Percentiles rank a stretch among this genome's conserved stretches.
Conservation (phyloP, 2,113 vertebrate species). For the Lonchura striata region DNA sequence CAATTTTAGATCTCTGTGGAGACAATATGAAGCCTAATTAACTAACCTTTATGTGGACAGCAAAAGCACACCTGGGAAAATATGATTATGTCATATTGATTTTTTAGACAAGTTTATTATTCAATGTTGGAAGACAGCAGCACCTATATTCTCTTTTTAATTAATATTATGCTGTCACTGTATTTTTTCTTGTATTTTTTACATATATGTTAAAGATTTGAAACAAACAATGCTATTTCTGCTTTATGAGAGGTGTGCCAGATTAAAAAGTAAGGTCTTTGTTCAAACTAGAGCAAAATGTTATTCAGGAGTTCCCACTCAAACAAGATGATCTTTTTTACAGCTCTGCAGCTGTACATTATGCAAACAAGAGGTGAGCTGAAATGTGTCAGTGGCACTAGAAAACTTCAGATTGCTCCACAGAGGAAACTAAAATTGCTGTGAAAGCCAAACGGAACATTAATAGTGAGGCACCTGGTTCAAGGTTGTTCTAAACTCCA, state of each 20-base stretch:
- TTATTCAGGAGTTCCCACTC: not conserved
- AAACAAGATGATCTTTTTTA: not conserved
- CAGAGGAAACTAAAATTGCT: slow-evolving; percentile 60
- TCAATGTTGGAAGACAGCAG: not conserved
- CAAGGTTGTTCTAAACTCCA: not conserved
- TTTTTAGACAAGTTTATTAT: not conserved
- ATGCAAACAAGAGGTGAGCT: not conserved
- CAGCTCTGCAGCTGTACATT: not conserved
- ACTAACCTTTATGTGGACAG: slow-evolving; percentile 24
- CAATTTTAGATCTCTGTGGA: slow-evolving; percentile 97
- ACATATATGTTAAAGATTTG: not conserved
- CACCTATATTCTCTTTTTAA: not conserved
- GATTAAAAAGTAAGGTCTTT: not conserved
- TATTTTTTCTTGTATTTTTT: not conserved
- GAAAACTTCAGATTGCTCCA: slow-evolving; percentile 60
- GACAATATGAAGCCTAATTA: slow-evolving; percentile 51
- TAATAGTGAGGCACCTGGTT: not conserved
- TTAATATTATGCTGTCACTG: not conserved
- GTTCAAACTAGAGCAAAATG: not conserved
- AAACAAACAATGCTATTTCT: not conserved
- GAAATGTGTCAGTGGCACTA: not conserved
- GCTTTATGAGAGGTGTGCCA: slow-evolving; percentile 6
- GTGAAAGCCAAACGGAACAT: slow-evolving; percentile 35
- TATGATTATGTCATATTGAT: not conserved
- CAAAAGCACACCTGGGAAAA: slow-evolving; percentile 25